Base-by-base conservation (phyloP, 53 echinoderm and acorn worm genomes). In the Crossaster papposus region DNA sequence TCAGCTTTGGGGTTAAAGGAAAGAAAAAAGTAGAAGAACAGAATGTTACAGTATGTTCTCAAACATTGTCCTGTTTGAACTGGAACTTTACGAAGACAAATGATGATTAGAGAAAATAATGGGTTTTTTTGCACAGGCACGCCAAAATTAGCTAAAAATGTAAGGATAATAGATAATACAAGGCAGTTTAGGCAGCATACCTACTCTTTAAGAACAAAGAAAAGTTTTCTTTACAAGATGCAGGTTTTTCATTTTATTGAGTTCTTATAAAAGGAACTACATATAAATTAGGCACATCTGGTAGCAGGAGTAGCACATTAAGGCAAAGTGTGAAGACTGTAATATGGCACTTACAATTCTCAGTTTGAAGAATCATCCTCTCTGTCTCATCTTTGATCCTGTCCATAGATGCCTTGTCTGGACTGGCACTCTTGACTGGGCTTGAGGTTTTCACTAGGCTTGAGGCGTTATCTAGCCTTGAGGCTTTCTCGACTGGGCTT, bases 331-430 rank as follows among this genome's bases (percentile, higher is more conserved):
- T 68, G 74, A 22, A 14, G 13, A 1, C 30, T 34, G 12, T 3
- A 32, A 74, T 26, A 12, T 20, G 30, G 31, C 7, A 81, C 82
- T 82, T 68, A 82, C 82, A 82, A 68, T 82, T 64, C 35, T 82
- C 54, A 37, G 65, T 30, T 70, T 70, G 36, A 37, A 29, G 28
- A 10, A 11, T 28, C 11, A 23, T 6, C 29, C 28, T 68, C 11
- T 68, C 24, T 23, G 7, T n/a, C 68, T 26, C 28, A 26, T 68
- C 68, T 24, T 14, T 53, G 1, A 32, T 86, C 76, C 75, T 74
- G 34, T 86, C 86, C 20, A 51, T 22, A 50, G 51, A 51, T 23
- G 79, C 51, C 32, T 51, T 78, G 24, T 22, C 52, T 51, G 79
- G 79, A 28, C 79, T 78, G 7, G 7, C 7, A 7, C 35, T 36